Base-by-base conservation (phyloP, 1,140 invertebrate species). In the Pseudomyrmex pallidus region DNA sequence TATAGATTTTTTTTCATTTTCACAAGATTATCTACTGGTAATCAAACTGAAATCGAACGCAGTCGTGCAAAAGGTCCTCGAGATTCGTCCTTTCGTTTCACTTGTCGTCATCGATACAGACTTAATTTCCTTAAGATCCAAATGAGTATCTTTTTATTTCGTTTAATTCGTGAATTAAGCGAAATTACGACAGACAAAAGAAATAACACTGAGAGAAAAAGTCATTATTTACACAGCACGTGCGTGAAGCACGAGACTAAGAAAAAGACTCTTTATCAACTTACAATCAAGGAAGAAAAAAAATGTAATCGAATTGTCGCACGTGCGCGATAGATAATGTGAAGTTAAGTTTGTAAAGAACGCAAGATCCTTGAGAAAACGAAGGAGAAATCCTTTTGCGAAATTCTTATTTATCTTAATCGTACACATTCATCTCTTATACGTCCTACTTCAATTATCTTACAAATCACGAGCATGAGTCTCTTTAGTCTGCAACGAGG, bases 401-500 rank as follows among this genome's bases (percentile, higher is more conserved):
- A 56, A 54, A 83, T 82, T n/a, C n/a, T n/a, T 70, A 57, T 62
- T 44, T 86, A 35, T 35, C 35, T 35, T 35, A 67, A 74, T n/a
- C 59, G 54, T 85, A 68, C 72, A 86, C 78, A 74, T 66, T 76
- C 74, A 74, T 83, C 66, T 54, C 64, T 86, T 83, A 72, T 57
- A 74, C 44, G 62, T 76, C 59, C 70, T 83, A 86, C 48, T 52
- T 68, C 59, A 83, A 83, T 86, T 78, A 84, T 74, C 61, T 84
- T 57, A 84, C 80, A 87, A 46, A 63, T 72, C 85, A 77, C 85
- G 56, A 70, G 85, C 52, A 82, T 83, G 85, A 76, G 52, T 70
- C 54, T 63, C 54, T 63, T 64, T 70, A 83, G 70, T 56, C 54
- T 25, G 85, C 35, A 35, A 57, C 63, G 46, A 74, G 77, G 70